A percentile compares a stretch with the other conserved stretches of the same genome.
Evolutionary conservation across 2,797 vertebrate species (phyloP).

Genomic region (Eulemur albifrons): DNA sequence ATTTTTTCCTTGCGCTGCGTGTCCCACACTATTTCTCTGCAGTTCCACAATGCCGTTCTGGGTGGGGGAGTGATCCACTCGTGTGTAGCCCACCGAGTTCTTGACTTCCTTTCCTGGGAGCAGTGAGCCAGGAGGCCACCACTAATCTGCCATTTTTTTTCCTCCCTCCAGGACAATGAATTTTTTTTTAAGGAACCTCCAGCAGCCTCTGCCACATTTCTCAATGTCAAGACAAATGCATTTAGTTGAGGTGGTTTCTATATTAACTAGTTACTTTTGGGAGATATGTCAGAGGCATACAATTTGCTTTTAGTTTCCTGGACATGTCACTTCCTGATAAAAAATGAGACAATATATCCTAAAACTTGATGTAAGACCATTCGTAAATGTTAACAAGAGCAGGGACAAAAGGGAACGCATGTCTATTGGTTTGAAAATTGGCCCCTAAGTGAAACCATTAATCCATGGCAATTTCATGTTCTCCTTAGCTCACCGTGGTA

Average conservation of each 20-base stretch:
- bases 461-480: conserved; percentile 34
- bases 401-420: conserved; percentile 22
- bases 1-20: no score
- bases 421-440: conserved; percentile 43
- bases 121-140: no score
- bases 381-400: conserved; percentile 11
- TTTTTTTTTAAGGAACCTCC: neutral
- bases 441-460: conserved; percentile 46
- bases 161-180: neutral
- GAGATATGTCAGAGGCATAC: neutral
- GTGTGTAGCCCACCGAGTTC: no score
- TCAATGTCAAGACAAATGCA: neutral
- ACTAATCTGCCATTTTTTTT: no score
- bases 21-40: no score
- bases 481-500: conserved; percentile 45
- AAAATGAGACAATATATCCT: neutral
- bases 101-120: no score
- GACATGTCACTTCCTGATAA: neutral
- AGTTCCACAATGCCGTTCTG: no score
- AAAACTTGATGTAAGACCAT: neutral
- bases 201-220: neutral
- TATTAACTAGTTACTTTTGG: neutral
- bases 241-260: neutral
- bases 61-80: no score
- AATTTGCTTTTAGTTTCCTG: conserved; percentile 34